Evolutionary conservation across 2,797 vertebrate species (phyloP).

Genomic region (Potorous gilbertii): DNA sequence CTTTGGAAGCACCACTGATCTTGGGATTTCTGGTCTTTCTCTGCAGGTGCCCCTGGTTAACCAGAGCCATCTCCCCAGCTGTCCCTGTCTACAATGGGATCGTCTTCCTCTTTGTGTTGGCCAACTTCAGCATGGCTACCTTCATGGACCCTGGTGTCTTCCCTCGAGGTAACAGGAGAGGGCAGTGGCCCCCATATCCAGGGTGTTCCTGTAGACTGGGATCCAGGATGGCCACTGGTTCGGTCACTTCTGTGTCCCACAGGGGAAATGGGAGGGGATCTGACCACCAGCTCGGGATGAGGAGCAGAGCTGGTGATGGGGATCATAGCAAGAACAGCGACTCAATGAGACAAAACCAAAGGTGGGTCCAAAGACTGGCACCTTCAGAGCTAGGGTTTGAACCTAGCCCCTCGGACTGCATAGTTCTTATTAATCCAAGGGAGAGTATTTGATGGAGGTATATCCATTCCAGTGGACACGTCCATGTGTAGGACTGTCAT

Average conservation of each 20-base stretch:
- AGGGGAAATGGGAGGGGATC: background rate
- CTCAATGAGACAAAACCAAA: background rate
- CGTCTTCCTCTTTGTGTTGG: constrained; percentile 96
- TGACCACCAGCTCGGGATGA: too few species aligned
- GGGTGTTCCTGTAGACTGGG: background rate
- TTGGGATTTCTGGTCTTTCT: constrained; percentile 7
- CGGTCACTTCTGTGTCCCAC: background rate
- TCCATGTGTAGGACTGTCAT: too few species aligned
- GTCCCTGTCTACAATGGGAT: constrained; percentile 94
- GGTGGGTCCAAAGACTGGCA: background rate
- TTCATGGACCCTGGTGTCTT: constrained; percentile 98
- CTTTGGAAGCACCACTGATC: background rate
- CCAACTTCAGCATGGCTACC: constrained; percentile 99
- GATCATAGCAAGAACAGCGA: too few species aligned
- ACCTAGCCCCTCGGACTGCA: background rate
- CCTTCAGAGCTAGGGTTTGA: background rate
- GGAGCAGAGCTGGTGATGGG: background rate
- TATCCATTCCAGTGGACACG: background rate
- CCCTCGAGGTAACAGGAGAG: constrained; percentile 89
- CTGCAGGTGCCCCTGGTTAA: constrained; percentile 96
- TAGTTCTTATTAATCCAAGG: background rate
- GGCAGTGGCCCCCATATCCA: background rate
- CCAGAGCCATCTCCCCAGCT: constrained; percentile 92
- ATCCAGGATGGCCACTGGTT: background rate
- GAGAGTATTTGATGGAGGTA: background rate